Percentiles rank a stretch among this genome's conserved stretches.
Evolutionary conservation across 2,113 vertebrate genomes (phyloP).

Genomic region (Neotragus pygmaeus): DNA sequence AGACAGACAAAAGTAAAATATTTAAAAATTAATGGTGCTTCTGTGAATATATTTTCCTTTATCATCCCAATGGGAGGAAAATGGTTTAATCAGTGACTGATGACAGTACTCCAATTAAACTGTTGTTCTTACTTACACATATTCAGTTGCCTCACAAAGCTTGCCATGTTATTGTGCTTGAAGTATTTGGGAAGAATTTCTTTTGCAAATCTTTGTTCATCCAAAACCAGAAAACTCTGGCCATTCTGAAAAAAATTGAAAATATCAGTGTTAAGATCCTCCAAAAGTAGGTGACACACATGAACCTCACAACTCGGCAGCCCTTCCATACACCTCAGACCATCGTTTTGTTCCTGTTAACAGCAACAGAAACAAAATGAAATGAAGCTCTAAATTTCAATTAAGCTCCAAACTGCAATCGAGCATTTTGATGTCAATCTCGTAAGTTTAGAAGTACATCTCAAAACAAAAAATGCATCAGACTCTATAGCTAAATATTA

Average conservation of each 20-base stretch:
- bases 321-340: background rate
- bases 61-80: background rate
- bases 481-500: background rate
- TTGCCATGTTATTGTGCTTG: slow-evolving; percentile 99
- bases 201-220: slow-evolving; percentile 96
- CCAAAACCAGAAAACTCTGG: slow-evolving; percentile 94
- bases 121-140: slow-evolving; percentile 89
- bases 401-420: background rate
- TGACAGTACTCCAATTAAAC: background rate
- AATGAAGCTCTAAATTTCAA: background rate
- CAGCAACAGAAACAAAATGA: background rate
- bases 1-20: background rate
- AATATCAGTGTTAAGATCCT: background rate
- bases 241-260: slow-evolving; percentile 85
- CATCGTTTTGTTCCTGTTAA: background rate
- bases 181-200: slow-evolving; percentile 98
- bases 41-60: background rate
- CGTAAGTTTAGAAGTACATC: background rate
- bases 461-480: background rate
- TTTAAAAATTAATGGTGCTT: background rate
- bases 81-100: background rate
- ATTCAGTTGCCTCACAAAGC: slow-evolving; percentile 97
- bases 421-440: background rate
- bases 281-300: background rate
- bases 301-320: background rate